Conservation (phyloP, 2,888 invertebrate genomes). For the Thelaira solivaga region DNA sequence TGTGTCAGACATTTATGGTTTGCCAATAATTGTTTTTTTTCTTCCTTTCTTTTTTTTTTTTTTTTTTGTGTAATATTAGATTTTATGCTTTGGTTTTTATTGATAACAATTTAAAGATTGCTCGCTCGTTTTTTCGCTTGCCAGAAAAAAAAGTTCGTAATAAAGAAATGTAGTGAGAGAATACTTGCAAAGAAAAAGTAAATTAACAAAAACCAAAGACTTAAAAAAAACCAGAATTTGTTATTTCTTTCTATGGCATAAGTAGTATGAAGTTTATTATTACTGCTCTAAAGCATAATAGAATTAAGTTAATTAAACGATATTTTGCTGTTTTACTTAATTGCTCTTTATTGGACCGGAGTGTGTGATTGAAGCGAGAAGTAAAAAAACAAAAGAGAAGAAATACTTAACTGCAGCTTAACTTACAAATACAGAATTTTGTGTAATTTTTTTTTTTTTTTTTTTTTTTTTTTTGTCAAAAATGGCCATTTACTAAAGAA, state of each 20-base stretch:
- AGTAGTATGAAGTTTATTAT: constrained; percentile 46
- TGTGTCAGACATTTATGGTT: constrained; percentile 63
- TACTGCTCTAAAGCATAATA: neutral
- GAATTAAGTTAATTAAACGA: constrained; percentile 51
- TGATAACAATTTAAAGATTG: constrained; percentile 60
- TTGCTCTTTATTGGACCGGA: constrained; percentile 42
- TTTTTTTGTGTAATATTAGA: constrained; percentile 48
- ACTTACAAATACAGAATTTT: too few species aligned
- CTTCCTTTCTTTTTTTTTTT: neutral
- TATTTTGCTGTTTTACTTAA: constrained; percentile 38
- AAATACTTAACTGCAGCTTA: neutral
- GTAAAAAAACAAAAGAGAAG: neutral
- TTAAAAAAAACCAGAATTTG: constrained; percentile 35
- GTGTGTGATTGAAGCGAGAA: neutral
- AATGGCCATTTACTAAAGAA: too few species aligned
- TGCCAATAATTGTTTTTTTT: constrained; percentile 59
- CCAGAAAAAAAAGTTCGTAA: neutral
- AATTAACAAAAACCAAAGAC: constrained; percentile 47
- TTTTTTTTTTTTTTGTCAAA: too few species aligned
- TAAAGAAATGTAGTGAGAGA: neutral
- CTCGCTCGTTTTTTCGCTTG: neutral
- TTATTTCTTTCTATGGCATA: neutral
- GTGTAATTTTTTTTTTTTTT: constrained; percentile 2
- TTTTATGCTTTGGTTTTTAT: constrained; percentile 61
- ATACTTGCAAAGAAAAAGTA: neutral